Conservation (phyloP, 2,888 invertebrate genomes). For the Branchellion lobata region DNA sequence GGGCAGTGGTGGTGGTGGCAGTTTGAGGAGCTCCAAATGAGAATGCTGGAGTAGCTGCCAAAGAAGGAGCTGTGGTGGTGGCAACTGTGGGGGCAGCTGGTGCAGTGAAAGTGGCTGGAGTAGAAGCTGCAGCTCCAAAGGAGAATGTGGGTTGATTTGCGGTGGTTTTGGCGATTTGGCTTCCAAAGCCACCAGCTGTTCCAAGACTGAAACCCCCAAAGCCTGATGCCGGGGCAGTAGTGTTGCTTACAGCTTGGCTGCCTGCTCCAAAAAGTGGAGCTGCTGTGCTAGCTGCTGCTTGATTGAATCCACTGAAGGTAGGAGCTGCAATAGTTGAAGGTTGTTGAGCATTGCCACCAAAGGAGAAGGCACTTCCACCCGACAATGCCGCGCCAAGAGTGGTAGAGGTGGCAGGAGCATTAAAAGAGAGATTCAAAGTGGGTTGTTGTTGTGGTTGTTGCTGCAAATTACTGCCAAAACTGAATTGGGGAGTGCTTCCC, state of each 20-base stretch:
- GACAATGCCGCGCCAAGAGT: not conserved
- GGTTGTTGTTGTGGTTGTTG: not conserved
- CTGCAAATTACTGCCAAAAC: not conserved
- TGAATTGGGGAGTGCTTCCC: not conserved
- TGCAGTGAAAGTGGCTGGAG: not conserved
- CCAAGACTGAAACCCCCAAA: not conserved
- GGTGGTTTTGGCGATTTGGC: not conserved
- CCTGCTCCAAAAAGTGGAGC: not conserved
- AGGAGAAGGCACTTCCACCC: not conserved
- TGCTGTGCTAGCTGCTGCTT: not conserved
- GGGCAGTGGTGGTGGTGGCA: not conserved
- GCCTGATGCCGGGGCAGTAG: not conserved
- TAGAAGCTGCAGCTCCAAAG: not conserved
- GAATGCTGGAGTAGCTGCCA: not conserved
- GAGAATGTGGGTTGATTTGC: not conserved
- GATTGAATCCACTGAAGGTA: too few species aligned
- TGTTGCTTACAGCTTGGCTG: not conserved
- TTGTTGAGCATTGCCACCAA: not conserved
- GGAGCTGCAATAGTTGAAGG: too few species aligned
- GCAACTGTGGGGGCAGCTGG: conserved; percentile 13
- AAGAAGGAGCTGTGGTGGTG: conserved; percentile 18
- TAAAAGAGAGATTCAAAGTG: not conserved
- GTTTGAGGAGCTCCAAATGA: conserved; percentile 25
- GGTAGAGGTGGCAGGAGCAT: not conserved
- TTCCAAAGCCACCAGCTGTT: not conserved